phyloP scores from a whole-genome alignment of 2,888 invertebrate genomes.

The Automeris io region DNA sequence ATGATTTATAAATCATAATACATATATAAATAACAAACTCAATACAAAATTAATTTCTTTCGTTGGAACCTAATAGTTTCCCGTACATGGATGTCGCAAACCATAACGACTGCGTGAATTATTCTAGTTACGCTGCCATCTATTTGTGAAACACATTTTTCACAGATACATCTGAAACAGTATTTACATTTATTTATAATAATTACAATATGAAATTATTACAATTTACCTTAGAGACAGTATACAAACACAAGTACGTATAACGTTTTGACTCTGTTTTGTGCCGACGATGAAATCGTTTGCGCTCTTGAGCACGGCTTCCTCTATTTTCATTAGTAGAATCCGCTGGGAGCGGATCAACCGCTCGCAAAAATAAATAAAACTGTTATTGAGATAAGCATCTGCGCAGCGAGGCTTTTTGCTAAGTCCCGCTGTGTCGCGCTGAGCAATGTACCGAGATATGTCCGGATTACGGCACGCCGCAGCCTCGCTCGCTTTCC shows the following conservation, averaged over 20 bases:
- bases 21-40: too few species aligned
- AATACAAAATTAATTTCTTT: too few species aligned
- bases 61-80: too few species aligned
- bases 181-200: too few species aligned
- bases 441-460: conserved; percentile 73
- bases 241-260: conserved; percentile 3
- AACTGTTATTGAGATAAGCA: conserved; percentile 77
- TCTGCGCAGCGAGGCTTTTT: conserved; percentile 70
- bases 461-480: conserved; percentile 66
- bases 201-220: not conserved
- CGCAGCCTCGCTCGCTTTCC: conserved; percentile 45
- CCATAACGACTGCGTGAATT: too few species aligned
- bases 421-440: conserved; percentile 74
- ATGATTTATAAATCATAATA: too few species aligned
- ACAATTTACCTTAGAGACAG: not conserved
- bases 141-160: too few species aligned
- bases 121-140: too few species aligned
- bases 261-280: conserved; percentile 21
- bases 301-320: conserved; percentile 36
- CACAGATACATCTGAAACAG: too few species aligned
- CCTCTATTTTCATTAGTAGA: conserved; percentile 69
- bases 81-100: too few species aligned
- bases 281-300: conserved; percentile 20
- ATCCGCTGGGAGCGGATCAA: conserved; percentile 67
- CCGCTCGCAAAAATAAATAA: conserved; percentile 74